A percentile compares a stretch with the other conserved stretches of the same genome.
Conservation (phyloP, 2,797 vertebrate species). For the Discoglossus pictus region DNA sequence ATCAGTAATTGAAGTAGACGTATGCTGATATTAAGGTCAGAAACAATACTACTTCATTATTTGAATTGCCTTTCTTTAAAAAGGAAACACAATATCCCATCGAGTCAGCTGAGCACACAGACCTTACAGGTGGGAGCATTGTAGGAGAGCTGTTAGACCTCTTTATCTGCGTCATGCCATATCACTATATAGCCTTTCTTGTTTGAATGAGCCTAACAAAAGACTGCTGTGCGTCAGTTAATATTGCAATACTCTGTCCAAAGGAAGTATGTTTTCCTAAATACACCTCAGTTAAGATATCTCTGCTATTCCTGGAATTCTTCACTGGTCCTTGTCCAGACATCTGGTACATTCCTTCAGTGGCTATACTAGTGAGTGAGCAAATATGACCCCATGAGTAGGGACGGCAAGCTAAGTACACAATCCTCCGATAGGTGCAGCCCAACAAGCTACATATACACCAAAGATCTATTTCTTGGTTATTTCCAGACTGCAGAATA, state of each 20-base stretch:
- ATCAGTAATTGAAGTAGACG: too few species aligned
- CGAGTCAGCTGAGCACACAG: too few species aligned
- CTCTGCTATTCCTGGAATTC: constrained; percentile 61
- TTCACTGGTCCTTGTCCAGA: constrained; percentile 64
- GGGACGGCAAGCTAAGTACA: constrained; percentile 23
- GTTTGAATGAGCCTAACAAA: too few species aligned
- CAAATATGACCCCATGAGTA: constrained; percentile 61
- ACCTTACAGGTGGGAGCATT: too few species aligned
- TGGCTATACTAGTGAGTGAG: constrained; percentile 52
- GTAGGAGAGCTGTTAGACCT: too few species aligned
- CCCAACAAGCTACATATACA: constrained; percentile 11
- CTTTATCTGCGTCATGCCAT: too few species aligned
- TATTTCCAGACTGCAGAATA: constrained; percentile 12
- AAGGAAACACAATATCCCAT: too few species aligned
- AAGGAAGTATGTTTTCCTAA: constrained; percentile 57
- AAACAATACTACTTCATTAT: too few species aligned
- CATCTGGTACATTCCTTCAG: constrained; percentile 57
- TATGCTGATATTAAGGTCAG: too few species aligned
- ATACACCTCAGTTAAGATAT: constrained; percentile 63
- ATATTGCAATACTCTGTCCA: constrained; percentile 15
- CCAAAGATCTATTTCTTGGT: background rate
- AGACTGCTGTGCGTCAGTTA: too few species aligned
- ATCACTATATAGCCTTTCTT: too few species aligned
- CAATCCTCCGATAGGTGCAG: background rate
- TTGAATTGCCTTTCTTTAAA: too few species aligned